Evolutionary conservation across 2,113 vertebrate genomes (phyloP), one percentile per base, ranked within the genome.

Genomic region (Anolis sagrei): DNA sequence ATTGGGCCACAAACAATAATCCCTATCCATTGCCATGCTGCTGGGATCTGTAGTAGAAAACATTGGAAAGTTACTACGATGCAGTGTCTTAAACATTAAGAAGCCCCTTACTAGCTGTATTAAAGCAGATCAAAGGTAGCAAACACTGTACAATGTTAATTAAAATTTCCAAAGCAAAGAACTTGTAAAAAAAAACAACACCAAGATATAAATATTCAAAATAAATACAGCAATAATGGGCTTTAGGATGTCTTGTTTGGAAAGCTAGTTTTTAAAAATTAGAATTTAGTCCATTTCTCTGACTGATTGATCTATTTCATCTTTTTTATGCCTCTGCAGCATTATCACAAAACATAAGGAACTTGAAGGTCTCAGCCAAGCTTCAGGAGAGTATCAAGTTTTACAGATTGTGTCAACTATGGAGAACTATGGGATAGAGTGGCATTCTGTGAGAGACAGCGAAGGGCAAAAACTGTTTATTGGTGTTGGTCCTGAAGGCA

Each of bases 351-450:
- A 97, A 93, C 99, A 99, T 95, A 98, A 98, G 93, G 97, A 96
- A 51, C 90, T 99, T 74, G 98, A 98, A 89, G 98, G 98, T 16
- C 81, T 96, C 83, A 97, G 97, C 92, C 98, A 97, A 90, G 96
- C 95, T 44, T 98, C 98, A 0, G 98, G 97, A 72, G 98, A 99
- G 86, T 99, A 99, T 86, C 98, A 99, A 88, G 96, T 98, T 82
- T 96, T 99, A 76, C 98, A 99, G 96, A 97, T 98, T 70, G 96
- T 97, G 48, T 98, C 98, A 0, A 94, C 97, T 0, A 94, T 99
- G 93, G 98, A 99, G 90, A 98, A 98, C 91, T 99, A 99, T 4
- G 99, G 98, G 1, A 97, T 99, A 29, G 99, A 99, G 90, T 99
- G 99, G 99, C 99, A 99, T 91, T 97, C 97, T 5, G 98, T 97